Evolutionary conservation across 2,113 vertebrate species (phyloP), one percentile per base, ranked within the genome.

Genomic region (Eira barbara): DNA sequence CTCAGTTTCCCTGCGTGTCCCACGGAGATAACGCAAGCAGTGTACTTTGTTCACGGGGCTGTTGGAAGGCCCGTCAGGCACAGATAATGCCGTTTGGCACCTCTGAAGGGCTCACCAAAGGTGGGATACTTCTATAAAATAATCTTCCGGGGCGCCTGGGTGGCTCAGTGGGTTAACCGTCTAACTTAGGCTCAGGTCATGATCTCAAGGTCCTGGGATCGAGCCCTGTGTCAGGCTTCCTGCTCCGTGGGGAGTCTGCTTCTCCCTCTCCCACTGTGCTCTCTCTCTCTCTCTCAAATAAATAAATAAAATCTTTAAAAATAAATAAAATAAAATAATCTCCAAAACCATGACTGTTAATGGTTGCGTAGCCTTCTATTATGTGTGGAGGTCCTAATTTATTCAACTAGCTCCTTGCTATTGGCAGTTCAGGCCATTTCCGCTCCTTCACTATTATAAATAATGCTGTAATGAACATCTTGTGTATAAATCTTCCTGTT

Each of bases 391-490:
- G 21, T 73, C 36, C 65, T 61, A 42, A 69, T 90, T 89, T 80
- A 49, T 61, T 87, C 84, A 87, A 63, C 1, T 21, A 78, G 7
- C 11, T 34, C 45, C 52, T 90, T 69, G 20, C 61, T 83, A 17
- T 42, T 47, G 47, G 73, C 21, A 52, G 23, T 27, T 87, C 69
- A 71, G 79, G 45, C 88, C 79, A 91, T 85, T 89, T 82, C 81
- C 23, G 78, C 15, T 84, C 78, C 86, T 91, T 92, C 29, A 0
- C 39, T 67, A 11, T 96, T 91, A 80, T 96, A 96, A 97, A 95
- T 92, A 97, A 95, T 84, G n/a, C 74, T 63, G 7, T 57, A 83
- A 34, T 90, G 92, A 97, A 95, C 95, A 98, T 97, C 94, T 98
- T 93, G 63, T 39, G 17, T 81, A 52, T 92, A 95, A 95, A 96